Base-by-base conservation (phyloP, 92 coral and sea anemone genomes). In the Paramuricea clavata region DNA sequence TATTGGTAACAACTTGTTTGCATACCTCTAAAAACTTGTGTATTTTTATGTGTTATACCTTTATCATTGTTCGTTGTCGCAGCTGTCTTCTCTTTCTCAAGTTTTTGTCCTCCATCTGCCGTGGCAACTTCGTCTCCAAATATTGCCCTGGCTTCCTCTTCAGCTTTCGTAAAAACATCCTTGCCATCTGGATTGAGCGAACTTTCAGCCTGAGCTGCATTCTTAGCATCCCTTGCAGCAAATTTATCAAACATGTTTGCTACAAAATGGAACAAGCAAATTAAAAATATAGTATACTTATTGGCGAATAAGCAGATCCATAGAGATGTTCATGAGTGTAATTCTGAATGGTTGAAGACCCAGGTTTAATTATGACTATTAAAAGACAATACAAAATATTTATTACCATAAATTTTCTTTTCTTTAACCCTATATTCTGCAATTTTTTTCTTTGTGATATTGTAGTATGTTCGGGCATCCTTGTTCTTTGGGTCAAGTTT, bases 171-270 rank as follows among this genome's bases (percentile, higher is more conserved):
- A 22, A 93, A 89, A 27, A 91, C 97, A 16, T 94, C 99, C 21
- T 42, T 81, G 35, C 89, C 73, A 59, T 89, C 85, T 49, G 82
- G 81, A 26, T 83, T 85, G 57, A 26, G 61, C 10, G 47, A 7
- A 7, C 62, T 23, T 12, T 76, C 85, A 67, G 73, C 41, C 12
- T 76, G 80, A 2, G 79, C 50, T 42, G 60, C 67, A 57, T 70
- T 75, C 25, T 25, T 85, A 13, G 89, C 87, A 36, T 94, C 95
- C 78, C 86, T 73, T 12, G 89, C 86, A 2, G 97, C 99, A 39
- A 97, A 89, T 47, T 92, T 92, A 54, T 97, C 99, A 74, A 97
- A 97, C 98, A 97, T 94, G 68, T 97, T 94, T 33, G 98, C 99
- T 97, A 88, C 35, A 30, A 49, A 49, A 30, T 19, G 70, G 73